Evolutionary conservation across 2,888 invertebrate genomes (phyloP), one percentile per base, ranked within the genome.

Genomic region (Caenorhabditis sp.): DNA sequence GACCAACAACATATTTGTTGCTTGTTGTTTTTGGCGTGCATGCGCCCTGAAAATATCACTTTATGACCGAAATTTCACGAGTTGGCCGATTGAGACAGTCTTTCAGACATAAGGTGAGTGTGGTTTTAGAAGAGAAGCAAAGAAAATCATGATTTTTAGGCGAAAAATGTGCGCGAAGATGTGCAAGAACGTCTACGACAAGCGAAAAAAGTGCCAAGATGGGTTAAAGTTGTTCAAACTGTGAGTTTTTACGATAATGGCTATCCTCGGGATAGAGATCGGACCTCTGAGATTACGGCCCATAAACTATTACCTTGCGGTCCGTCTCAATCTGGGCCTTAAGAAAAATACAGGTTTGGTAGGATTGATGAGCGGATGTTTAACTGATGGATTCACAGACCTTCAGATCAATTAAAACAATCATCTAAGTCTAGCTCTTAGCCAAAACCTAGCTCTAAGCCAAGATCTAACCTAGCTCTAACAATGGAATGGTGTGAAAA

Each of bases 161-260:
- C 53, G 10, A 23, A 21, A 31, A 52, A 21, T 21, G 61, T 61
- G 14, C 26, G 61, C 10, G 61, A 53, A 52, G 61, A 61, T 36
- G 53, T 76, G 4, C 36, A 63, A 20, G 65, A 63, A 66, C 61
- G 67, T 21, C 63, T 67, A 3, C 63, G 67, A 23, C 43, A 68
- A 23, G 80, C 71, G 27, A 64, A 70, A 36, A 80, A 70, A 56
- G 72, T 73, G 3, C 83, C 83, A 17, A 53, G 72, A 76, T 83
- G 83, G 83, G 56, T 81, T 26, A 60, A 68, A 43, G 67, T 83
- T 21, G 54, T 77, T 12, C 60, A 66, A 26, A 81, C 74, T 63
- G 78, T 78, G 31, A 8, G 54, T 10, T 23, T 50, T 21, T 8
- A 27, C n/a, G n/a, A n/a, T n/a, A n/a, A n/a, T n/a, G n/a, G n/a